Evolutionary conservation across 2,113 vertebrate species (phyloP).

Genomic region (Microcebus griseorufus): DNA sequence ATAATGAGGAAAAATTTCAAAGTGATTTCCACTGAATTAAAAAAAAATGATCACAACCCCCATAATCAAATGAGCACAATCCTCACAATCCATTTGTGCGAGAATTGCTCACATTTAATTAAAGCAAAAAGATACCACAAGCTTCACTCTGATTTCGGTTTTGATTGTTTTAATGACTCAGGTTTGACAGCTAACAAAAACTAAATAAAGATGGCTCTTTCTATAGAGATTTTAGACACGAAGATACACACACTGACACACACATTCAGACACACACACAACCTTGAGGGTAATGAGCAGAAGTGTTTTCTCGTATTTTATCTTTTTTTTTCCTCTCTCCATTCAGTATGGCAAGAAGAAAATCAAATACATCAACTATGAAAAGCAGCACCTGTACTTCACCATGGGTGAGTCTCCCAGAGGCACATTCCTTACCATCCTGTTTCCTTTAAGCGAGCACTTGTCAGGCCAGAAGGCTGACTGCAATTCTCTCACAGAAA

Average conservation of each 20-base stretch:
- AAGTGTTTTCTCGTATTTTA: background rate
- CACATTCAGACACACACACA: background rate
- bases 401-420: conserved; percentile 41
- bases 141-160: background rate
- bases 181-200: background rate
- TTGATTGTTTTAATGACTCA: background rate
- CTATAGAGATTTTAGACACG: background rate
- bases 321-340: background rate
- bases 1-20: background rate
- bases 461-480: background rate
- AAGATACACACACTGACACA: background rate
- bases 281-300: background rate
- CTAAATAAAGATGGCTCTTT: background rate
- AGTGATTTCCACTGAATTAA: background rate
- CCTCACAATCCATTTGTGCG: background rate
- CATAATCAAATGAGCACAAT: background rate
- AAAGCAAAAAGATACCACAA: background rate
- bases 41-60: background rate
- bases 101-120: background rate
- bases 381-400: conserved; percentile 75
- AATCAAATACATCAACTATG: conserved; percentile 64
- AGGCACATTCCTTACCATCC: background rate
- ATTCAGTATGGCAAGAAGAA: conserved; percentile 75
- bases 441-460: background rate
- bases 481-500: background rate